Evolutionary conservation across 2,113 vertebrate species (phyloP).

Genomic region (Amphiprion percula): DNA sequence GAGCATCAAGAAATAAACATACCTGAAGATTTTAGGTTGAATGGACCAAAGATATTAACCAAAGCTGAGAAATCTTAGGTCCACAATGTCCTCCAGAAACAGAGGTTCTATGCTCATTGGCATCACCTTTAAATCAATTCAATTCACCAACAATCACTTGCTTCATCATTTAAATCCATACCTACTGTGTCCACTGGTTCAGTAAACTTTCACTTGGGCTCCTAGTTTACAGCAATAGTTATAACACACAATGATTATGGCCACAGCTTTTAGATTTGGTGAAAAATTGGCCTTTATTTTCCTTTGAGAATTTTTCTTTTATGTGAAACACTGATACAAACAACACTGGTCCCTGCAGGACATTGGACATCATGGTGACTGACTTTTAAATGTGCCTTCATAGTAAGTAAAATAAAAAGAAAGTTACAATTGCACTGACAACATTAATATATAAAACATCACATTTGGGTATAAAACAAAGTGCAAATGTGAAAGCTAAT

Average conservation of each 20-base stretch:
- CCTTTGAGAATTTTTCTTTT: conserved; percentile 39
- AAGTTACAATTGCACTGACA: conserved; percentile 76
- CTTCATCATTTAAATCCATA: neutral
- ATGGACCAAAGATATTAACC: neutral
- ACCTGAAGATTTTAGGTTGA: neutral
- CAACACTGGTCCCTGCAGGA: conserved; percentile 62
- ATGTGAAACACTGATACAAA: conserved; percentile 75
- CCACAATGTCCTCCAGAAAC: too few relatives aligned
- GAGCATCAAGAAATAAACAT: neutral
- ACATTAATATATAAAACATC: conserved; percentile 61
- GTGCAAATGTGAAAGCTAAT: conserved; percentile 79
- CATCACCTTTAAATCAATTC: neutral
- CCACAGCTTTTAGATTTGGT: conserved; percentile 72
- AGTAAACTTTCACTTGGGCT: neutral
- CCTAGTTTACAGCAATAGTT: conserved; percentile 19
- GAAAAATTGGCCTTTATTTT: conserved; percentile 81
- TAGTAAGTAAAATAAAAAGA: conserved; percentile 65
- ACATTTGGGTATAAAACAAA: conserved; percentile 75
- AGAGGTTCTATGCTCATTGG: neutral
- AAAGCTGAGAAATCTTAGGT: too few relatives aligned
- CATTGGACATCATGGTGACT: conserved; percentile 41
- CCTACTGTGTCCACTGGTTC: neutral
- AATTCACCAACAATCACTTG: neutral
- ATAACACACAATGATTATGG: conserved; percentile 75
- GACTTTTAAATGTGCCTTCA: conserved; percentile 73